A percentile compares a stretch with the other conserved stretches of the same genome.
phyloP scores from a whole-genome alignment of 1,140 invertebrate species.

The Brachionus rubens region DNA sequence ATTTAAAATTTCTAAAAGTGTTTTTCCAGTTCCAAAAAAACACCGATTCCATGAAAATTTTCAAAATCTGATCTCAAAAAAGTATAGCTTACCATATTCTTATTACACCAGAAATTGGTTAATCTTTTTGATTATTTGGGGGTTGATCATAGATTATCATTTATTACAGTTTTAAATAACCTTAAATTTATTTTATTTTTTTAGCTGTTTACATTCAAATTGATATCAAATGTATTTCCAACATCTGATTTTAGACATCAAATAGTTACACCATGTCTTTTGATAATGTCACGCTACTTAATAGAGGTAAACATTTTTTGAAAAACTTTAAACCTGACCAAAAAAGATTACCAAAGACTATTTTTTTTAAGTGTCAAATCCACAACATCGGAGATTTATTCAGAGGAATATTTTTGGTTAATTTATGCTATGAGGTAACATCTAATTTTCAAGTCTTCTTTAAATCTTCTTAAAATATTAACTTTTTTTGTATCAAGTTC shows the following conservation, averaged over 20 bases:
- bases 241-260: slow-evolving; percentile 82
- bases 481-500: slow-evolving; percentile 66
- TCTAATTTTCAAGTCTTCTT: not conserved
- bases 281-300: slow-evolving; percentile 79
- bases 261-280: slow-evolving; percentile 74
- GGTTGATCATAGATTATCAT: no score
- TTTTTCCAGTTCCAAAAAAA: no score
- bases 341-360: no score
- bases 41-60: no score
- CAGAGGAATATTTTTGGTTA: slow-evolving; percentile 73
- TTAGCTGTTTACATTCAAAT: slow-evolving; percentile 70
- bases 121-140: no score
- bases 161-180: no score
- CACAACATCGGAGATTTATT: slow-evolving; percentile 68
- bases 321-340: not conserved
- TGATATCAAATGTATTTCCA: slow-evolving; percentile 69
- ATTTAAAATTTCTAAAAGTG: no score
- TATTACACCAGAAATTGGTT: no score
- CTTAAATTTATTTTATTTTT: slow-evolving; percentile 52
- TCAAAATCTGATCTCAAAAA: no score
- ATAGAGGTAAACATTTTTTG: slow-evolving; percentile 53
- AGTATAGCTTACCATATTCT: no score
- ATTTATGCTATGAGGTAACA: slow-evolving; percentile 70
- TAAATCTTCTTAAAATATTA: not conserved
- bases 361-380: slow-evolving; percentile 66